Evolutionary conservation across 2,113 vertebrate species (phyloP).

Genomic region (Heterotilapia buettikoferi): DNA sequence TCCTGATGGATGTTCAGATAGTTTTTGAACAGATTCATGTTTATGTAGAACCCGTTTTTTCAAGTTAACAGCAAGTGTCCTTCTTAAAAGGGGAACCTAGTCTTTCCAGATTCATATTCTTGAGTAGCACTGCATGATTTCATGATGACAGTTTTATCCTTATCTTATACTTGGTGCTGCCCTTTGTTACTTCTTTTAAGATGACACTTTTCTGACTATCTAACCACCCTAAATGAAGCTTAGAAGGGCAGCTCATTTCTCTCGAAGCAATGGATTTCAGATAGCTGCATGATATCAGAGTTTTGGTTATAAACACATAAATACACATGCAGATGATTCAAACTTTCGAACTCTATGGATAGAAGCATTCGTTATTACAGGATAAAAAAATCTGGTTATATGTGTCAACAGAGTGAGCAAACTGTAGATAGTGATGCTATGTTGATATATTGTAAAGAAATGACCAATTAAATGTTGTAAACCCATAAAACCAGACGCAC

Average conservation of each 20-base stretch:
- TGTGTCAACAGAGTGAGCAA: neutral
- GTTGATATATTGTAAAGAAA: neutral
- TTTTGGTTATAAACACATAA: neutral
- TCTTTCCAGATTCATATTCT: neutral
- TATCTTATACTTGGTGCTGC: neutral
- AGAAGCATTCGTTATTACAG: neutral
- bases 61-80: neutral
- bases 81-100: neutral
- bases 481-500: conserved; percentile 11
- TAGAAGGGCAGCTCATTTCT: neutral
- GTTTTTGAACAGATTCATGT: neutral
- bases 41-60: neutral
- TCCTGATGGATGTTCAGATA: neutral
- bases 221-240: neutral
- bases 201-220: neutral
- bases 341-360: neutral
- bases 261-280: neutral
- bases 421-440: neutral
- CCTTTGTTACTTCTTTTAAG: neutral
- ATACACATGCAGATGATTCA: neutral
- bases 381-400: neutral
- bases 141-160: neutral
- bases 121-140: neutral
- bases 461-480: neutral
- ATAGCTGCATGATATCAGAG: neutral